Evolutionary conservation across 2,888 invertebrate species (phyloP), one percentile per base, ranked within the genome.

Genomic region (Hydraecia micacea): DNA sequence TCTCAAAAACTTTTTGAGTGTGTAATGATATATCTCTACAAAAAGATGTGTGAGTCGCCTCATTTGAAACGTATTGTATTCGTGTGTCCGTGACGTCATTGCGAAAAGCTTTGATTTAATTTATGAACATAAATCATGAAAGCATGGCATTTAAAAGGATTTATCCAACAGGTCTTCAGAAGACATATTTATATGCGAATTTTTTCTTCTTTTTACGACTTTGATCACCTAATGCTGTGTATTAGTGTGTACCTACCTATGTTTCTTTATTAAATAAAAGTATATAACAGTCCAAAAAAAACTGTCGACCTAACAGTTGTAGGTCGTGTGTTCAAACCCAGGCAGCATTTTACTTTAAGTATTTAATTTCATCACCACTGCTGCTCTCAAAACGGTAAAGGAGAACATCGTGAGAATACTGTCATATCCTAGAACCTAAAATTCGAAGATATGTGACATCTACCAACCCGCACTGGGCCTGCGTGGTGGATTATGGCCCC

Each of bases 31-130:
- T 60, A 42, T 39, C 58, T 58, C 11, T 39, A 46, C 49, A 39
- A 55, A 55, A n/a, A 49, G 36, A 62, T 55, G 25, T 28, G 79
- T 46, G 25, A 55, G 0, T 25, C 67, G n/a, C 11, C 55, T 55
- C 46, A 63, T 55, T 67, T 55, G 42, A 21, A 79, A 46, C 15
- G 39, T 28, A 49, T 25, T 32, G 52, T 79, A 28, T 66, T 55
- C n/a, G 1, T 32, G 65, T n/a, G 63, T 55, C n/a, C 11, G 36
- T 77, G 67, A 79, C 79, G 67, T 67, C 68, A 79, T 58, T 67
- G 36, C 1, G 2, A 13, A 55, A 63, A 55, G 66, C 46, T 77
- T 36, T 36, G 79, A 79, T 67, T 77, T 52, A 79, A 79, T 36
- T 32, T 67, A 21, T 46, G 36, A 46, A 66, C 32, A 42, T 55